These are phyloP conservation scores for Hipposideros larvatus DNA, from an alignment of 2,797 vertebrate genomes.

Conservation along the genomic window DNA sequence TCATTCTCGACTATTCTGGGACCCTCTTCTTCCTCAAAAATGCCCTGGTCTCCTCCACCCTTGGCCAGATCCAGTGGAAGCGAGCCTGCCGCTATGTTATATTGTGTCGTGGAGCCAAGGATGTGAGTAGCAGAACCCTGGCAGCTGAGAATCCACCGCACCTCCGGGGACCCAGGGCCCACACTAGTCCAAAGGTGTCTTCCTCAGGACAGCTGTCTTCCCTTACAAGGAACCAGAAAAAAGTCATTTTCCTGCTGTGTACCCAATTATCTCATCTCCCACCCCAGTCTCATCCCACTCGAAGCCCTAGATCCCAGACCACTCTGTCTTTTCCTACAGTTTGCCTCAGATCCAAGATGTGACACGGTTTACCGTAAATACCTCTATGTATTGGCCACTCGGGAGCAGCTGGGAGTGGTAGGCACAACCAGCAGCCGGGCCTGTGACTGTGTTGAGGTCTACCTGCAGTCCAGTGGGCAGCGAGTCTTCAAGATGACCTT, in stretches of 20 bases:
- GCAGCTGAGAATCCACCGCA: not conserved
- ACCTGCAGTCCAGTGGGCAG: conserved; percentile 85
- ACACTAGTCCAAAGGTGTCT: not conserved
- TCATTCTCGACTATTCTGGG: conserved; percentile 87
- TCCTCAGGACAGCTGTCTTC: not conserved
- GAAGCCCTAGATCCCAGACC: not conserved
- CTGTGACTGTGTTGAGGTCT: conserved; percentile 88
- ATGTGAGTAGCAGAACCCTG: conserved; percentile 81
- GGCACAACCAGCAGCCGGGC: not conserved
- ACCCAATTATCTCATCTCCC: not conserved
- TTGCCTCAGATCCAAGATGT: conserved; percentile 87
- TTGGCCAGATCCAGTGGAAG: conserved; percentile 84
- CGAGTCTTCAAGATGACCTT: conserved; percentile 88
- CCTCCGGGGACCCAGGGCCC: too few species aligned
- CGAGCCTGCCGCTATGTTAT: conserved; percentile 83
- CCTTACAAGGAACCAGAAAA: not conserved
- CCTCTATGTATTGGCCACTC: conserved; percentile 87
- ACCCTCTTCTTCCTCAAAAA: conserved; percentile 88
- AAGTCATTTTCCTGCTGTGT: not conserved
- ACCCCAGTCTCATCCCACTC: not conserved
- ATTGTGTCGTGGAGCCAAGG: conserved; percentile 86
- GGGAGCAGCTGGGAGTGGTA: conserved; percentile 47
- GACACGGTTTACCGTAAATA: conserved; percentile 86
- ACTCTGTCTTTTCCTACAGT: conserved; percentile 73
- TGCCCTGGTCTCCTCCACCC: conserved; percentile 80